phyloP scores from a whole-genome alignment of 1,140 invertebrate genomes.

The Aporrectodea caliginosa region DNA sequence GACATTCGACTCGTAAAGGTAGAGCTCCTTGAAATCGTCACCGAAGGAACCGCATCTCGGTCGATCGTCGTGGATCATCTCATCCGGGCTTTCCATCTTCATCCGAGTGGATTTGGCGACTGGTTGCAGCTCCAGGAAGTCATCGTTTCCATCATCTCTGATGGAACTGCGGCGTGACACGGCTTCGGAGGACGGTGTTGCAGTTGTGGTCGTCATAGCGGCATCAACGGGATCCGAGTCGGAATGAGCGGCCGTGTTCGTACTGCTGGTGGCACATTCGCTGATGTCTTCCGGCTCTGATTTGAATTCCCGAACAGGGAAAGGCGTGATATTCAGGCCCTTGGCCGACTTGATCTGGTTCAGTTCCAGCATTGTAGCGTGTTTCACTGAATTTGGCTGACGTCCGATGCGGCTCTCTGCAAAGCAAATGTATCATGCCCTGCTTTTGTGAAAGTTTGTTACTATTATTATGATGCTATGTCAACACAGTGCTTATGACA shows the following conservation, averaged over 20 bases:
- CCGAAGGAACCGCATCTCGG: background rate
- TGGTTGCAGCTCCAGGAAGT: background rate
- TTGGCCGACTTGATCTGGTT: slow-evolving; percentile 35
- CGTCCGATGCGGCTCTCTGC: slow-evolving; percentile 50
- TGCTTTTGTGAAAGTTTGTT: no score
- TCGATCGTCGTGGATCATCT: background rate
- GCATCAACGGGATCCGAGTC: background rate
- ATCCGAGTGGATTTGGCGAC: background rate
- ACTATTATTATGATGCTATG: no score
- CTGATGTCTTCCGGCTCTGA: background rate
- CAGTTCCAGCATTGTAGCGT: slow-evolving; percentile 46
- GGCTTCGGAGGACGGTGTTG: no score
- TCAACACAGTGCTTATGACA: no score
- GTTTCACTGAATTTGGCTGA: slow-evolving; percentile 50
- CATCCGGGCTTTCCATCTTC: background rate
- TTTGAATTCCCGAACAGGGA: background rate
- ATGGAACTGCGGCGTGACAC: no score
- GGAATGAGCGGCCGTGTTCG: background rate
- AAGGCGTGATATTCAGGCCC: background rate
- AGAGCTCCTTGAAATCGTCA: background rate
- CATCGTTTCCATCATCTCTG: no score
- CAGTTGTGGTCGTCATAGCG: no score
- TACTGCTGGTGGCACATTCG: background rate
- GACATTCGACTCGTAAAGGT: background rate
- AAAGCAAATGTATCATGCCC: no score